Evolutionary conservation across 2,888 invertebrate genomes (phyloP), one percentile per base, ranked within the genome.

Genomic region (Miltochrista miniata): DNA sequence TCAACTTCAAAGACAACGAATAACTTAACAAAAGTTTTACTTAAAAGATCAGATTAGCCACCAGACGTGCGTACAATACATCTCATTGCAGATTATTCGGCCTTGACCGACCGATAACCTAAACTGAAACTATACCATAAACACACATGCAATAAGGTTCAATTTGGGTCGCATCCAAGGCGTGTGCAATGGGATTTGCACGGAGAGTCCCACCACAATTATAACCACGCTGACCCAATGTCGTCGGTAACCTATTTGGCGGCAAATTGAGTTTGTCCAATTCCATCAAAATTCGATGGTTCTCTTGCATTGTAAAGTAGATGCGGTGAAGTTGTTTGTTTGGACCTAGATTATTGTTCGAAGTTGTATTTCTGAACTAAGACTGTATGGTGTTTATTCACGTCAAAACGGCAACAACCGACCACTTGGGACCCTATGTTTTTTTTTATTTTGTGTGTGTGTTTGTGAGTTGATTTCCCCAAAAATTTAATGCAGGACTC

Each of bases 221-320:
- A 86, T 73, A 57, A 62, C 61, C 38, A 35, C 65, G 40, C 52
- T 89, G 90, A 90, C 90, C 89, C 79, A 90, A 74, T 86, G 81
- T 72, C 75, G 68, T 67, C 70, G 70, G 78, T 81, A 87, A 85
- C 85, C 86, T 77, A 89, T 90, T 88, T 81, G 82, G 74, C 70
- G 66, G 72, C 78, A 84, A 88, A 90, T 90, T 87, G 90, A 90
- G 90, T 90, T 90, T 78, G 82, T 74, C 81, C 77, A 90, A 90
- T 90, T 90, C 83, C 86, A 90, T 90, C 90, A 90, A 83, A 87
- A 85, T 81, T 72, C 76, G 79, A 75, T 71, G 78, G 64, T 77
- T 70, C 76, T 75, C 79, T 85, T 88, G 90, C 90, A 90, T 90
- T 90, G 89, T 90, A 88, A 88, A 83, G 65, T 64, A 79, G 70